A percentile compares a stretch with the other conserved stretches of the same genome.
These are phyloP conservation scores for Drosophila simulans DNA, from an alignment of 1,140 invertebrate genomes.

Conservation along the genomic window DNA sequence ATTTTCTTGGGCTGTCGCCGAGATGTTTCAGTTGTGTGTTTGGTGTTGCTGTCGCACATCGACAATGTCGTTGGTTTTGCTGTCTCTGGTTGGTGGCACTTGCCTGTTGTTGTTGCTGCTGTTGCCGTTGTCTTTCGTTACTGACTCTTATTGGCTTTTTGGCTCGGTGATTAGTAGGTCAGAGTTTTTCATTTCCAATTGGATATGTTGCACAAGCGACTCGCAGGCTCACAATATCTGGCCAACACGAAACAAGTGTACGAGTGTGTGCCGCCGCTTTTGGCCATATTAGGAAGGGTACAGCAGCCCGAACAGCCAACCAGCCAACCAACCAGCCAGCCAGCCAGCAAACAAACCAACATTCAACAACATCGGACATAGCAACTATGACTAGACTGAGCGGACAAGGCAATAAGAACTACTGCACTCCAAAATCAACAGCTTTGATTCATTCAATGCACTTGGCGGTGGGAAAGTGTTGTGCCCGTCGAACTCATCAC, in stretches of 20 bases:
- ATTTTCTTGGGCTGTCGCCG: constrained; percentile 75
- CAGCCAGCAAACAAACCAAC: constrained; percentile 28
- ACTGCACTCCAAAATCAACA: constrained; percentile 54
- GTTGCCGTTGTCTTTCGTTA: constrained; percentile 53
- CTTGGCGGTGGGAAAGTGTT: constrained; percentile 65
- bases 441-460: constrained; percentile 65
- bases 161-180: constrained; percentile 82
- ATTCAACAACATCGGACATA: constrained; percentile 22
- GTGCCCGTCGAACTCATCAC: constrained; percentile 36
- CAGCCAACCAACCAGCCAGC: constrained; percentile 24
- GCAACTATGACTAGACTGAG: constrained; percentile 33
- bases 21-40: constrained; percentile 28
- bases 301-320: constrained; percentile 60
- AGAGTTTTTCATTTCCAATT: constrained; percentile 83
- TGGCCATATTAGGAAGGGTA: constrained; percentile 79
- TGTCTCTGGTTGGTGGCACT: constrained; percentile 61
- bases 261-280: constrained; percentile 56
- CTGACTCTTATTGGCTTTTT: constrained; percentile 82
- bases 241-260: constrained; percentile 47
- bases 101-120: constrained; percentile 14
- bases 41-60: constrained; percentile 42
- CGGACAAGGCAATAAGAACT: constrained; percentile 72
- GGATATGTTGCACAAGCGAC: constrained; percentile 76
- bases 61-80: constrained; percentile 40
- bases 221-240: constrained; percentile 40